Evolutionary conservation across 2,888 invertebrate species (phyloP).

Genomic region (Leptinotarsa tumamoca): DNA sequence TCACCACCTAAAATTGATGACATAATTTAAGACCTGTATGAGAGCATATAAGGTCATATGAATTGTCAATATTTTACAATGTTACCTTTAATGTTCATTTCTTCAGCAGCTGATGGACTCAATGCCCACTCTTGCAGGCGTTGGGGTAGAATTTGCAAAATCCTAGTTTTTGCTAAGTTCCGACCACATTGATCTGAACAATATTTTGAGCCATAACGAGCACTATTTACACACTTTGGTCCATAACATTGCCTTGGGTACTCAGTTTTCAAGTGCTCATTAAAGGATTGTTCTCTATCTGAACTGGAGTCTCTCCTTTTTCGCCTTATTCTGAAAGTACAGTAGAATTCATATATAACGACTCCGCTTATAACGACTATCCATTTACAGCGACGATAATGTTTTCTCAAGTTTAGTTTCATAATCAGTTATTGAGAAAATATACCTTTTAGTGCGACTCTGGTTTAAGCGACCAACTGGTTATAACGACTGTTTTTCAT

Average conservation of each 20-base stretch:
- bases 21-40: too few species aligned
- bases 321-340: constrained; percentile 58
- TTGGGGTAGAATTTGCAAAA: constrained; percentile 77
- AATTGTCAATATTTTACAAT: background rate
- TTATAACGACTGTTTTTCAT: too few species aligned
- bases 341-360: too few species aligned
- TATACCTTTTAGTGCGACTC: too few species aligned
- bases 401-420: too few species aligned
- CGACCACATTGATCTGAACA: constrained; percentile 94
- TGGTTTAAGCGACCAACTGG: too few species aligned
- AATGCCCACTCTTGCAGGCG: constrained; percentile 95
- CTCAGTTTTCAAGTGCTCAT: constrained; percentile 71
- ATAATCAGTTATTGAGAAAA: too few species aligned
- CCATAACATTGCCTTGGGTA: constrained; percentile 90
- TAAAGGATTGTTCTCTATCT: constrained; percentile 66
- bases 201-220: constrained; percentile 87
- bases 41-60: too few species aligned
- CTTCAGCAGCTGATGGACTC: constrained; percentile 88
- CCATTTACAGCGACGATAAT: too few species aligned
- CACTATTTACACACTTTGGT: constrained; percentile 85
- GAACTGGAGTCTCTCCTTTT: constrained; percentile 63
- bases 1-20: too few species aligned
- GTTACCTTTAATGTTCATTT: constrained; percentile 71
- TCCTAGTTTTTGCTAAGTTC: constrained; percentile 85
- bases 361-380: too few species aligned